Evolutionary conservation across 2,888 invertebrate genomes (phyloP), one percentile per base, ranked within the genome.

Genomic region (Lacanobia oleracea): DNA sequence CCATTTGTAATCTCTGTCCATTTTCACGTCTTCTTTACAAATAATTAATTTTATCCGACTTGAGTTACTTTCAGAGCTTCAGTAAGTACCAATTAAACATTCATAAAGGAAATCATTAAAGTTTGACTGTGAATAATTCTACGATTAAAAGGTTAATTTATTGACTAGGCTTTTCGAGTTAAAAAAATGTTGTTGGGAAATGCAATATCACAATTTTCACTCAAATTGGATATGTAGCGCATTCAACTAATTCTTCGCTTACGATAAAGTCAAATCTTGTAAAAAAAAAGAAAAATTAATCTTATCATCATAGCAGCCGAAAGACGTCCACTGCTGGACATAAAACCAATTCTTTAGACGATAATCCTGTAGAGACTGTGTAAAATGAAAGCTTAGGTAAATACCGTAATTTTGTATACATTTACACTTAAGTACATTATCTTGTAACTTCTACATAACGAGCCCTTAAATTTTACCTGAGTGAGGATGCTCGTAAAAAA

Each of bases 351-450:
- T 43, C 43, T 14, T 43, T 43, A 43, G 12, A 43, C 43, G 43
- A 12, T 10, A 43, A 43, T 3, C 9, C 27, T 40, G 4, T 37
- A 50, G 21, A 37, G 5, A 59, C 23, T 33, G 10, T 59, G 5
- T n/a, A 1, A 54, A 33, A 16, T n/a, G 0, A 27, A 54, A 50
- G 48, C 27, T 51, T 53, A 48, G n/a, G 45, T 59, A 21, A 56
- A 21, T 18, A 60, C 48, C 21, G 14, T 65, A 61, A 75, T 74
- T 75, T 69, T 53, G 56, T 51, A 69, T 71, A 62, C 75, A 79
- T 72, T 74, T 65, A 71, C 59, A 69, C 48, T 45, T n/a, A 83
- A 83, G 83, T 75, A 82, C 57, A 37, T 79, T 83, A 72, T 83
- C 71, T 72, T 79, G 80, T 85, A 69, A 67, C 66, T 75, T 80